phyloP scores from a whole-genome alignment of 2,797 vertebrate species.

The Anabacerthia variegaticeps region DNA sequence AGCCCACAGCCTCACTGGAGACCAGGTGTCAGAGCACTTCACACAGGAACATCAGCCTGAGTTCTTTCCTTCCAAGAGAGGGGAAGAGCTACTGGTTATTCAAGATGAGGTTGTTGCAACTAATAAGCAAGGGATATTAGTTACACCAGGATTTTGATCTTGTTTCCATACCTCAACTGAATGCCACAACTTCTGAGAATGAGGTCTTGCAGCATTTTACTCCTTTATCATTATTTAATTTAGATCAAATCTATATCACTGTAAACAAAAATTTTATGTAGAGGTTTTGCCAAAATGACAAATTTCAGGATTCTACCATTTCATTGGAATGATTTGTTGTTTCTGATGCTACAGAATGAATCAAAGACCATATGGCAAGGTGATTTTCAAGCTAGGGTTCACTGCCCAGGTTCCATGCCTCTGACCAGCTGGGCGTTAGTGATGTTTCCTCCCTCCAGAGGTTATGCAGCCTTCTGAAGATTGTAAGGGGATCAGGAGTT shows the following conservation, averaged over 20 bases:
- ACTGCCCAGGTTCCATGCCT: not conserved
- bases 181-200: not conserved
- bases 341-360: not conserved
- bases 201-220: not conserved
- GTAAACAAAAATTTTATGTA: not conserved
- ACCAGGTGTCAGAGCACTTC: not conserved
- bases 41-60: not conserved
- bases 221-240: not conserved
- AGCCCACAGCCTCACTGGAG: not conserved
- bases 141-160: not conserved
- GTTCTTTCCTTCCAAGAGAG: not conserved
- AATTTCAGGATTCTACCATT: not conserved
- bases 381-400: not conserved
- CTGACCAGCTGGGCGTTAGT: rapidly evolving
- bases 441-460: not conserved
- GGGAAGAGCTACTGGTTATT: not conserved
- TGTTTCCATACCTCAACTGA: not conserved
- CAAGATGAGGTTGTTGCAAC: not conserved
- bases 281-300: not conserved
- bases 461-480: not conserved
- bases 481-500: not conserved
- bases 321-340: not conserved
- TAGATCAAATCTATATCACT: not conserved
- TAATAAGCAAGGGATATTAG: not conserved
- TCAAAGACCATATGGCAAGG: not conserved